Base-by-base conservation (phyloP, 2,888 invertebrate species). In the Cetonia aurata region DNA sequence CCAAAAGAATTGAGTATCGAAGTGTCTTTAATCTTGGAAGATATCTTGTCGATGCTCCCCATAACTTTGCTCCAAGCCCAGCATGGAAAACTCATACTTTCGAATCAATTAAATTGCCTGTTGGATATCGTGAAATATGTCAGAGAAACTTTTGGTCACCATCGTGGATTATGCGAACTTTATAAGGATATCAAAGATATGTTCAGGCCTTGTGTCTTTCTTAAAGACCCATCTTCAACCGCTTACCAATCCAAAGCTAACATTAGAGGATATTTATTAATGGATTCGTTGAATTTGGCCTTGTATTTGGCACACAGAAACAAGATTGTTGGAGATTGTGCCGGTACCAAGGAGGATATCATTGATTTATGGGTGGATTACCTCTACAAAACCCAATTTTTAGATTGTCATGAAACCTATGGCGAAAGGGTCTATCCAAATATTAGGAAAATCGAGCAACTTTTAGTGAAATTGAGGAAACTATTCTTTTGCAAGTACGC, bases 401-500 rank as follows among this genome's bases (percentile, higher is more conserved):
- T 65, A n/a, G 41, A 50, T 65, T 65, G 62, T 37, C 50, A 65
- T 15, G 52, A 65, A 12, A 17, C 15, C 1, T 17, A 15, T n/a
- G 12, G 33, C 3, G 19, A 13, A 0, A 50, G 33, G 15, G 6
- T n/a, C 0, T 1, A 33, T 8, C 6, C 33, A 3, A 31, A 65
- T 37, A 15, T 65, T n/a, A 65, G 17, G 19, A 2, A 25, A 1
- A 50, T 17, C 17, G 62, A 65, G 17, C 50, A 65, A 12, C 50
- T 65, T 6, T 13, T 65, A 1, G 10, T 13, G 6, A 65, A 65
- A 37, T n/a, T 65, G n/a, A 13, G 50, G 6, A 52, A 50, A 19
- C 19, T 65, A n/a, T 70, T 70, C 48, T 17, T 70, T 1, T 70
- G 46, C 13, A 9, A 55, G 6, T 70, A 62, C 37, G 69, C 37